Evolutionary conservation across 2,888 invertebrate species (phyloP), one percentile per base, ranked within the genome.

Genomic region (Lasioglossum malachurum): DNA sequence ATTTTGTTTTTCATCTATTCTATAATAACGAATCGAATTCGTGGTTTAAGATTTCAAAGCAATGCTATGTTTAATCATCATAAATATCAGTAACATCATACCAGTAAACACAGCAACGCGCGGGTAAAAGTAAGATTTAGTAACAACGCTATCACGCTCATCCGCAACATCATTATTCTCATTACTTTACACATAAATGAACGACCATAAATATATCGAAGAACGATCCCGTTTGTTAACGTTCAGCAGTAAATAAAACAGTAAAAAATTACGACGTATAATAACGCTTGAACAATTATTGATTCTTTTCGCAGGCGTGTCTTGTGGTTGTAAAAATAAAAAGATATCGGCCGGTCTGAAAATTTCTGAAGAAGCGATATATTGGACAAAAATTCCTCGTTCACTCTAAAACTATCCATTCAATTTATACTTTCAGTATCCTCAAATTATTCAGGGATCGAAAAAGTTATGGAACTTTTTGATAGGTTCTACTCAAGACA

Each of bases 381-480:
- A n/a, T 57, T n/a, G n/a, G n/a, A 57, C 10, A 10, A 12, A 10
- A 12, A 57, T 57, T n/a, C 57, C n/a, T n/a, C n/a, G n/a, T 57
- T n/a, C n/a, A 57, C 12, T n/a, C n/a, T n/a, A n/a, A n/a, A 57
- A n/a, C n/a, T n/a, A 23, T n/a, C 57, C n/a, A 12, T 57, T 57
- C 57, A 57, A 57, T 57, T n/a, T 57, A 57, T n/a, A 57, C 10
- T 12, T 57, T n/a, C 57, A 12, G 57, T 12, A 10, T n/a, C 4
- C 57, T 57, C 57, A 57, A n/a, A 57, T 57, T 57, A 57, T 57
- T 57, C 57, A n/a, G n/a, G 12, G 57, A 23, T n/a, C n/a, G 57
- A 57, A 10, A n/a, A 57, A 57, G 57, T 57, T 57, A 57, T n/a
- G 57, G n/a, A n/a, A n/a, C n/a, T n/a, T n/a, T 57, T 57, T 57